Conservation (phyloP, 2,797 vertebrate species). For the Siniperca scherzeri region DNA sequence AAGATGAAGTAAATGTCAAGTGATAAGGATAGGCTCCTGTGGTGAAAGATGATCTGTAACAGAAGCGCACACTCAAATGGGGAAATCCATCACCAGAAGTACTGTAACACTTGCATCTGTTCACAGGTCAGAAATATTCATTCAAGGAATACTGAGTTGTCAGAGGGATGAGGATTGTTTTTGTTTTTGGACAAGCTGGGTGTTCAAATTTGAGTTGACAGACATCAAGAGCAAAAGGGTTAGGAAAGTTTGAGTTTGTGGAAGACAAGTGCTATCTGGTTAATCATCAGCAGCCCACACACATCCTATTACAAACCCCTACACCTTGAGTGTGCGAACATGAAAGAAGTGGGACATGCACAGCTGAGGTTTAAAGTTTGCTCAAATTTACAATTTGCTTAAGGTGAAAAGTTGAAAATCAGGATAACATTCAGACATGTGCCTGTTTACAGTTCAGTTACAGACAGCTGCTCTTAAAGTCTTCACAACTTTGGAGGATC, state of each 20-base stretch:
- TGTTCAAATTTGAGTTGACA: slow-evolving; percentile 24
- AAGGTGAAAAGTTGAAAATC: neutral
- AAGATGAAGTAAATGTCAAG: slow-evolving; percentile 54
- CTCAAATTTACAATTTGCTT: neutral
- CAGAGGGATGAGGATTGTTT: neutral
- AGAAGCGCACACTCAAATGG: slow-evolving; percentile 46
- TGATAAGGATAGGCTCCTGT: slow-evolving; percentile 43
- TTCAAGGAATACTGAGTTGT: neutral
- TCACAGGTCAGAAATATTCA: neutral
- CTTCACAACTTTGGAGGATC: neutral
- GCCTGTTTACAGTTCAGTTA: neutral
- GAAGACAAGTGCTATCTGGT: slow-evolving; percentile 18
- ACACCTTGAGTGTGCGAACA: neutral
- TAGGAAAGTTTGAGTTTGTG: slow-evolving; percentile 44
- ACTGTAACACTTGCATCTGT: too few relatives aligned
- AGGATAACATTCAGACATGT: neutral
- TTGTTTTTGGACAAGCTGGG: slow-evolving; percentile 3
- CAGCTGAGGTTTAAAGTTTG: neutral
- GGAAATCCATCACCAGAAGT: slow-evolving; percentile 51
- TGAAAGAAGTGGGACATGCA: neutral
- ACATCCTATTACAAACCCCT: slow-evolving; percentile 43
- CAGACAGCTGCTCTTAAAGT: neutral
- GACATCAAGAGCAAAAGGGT: slow-evolving; percentile 2
- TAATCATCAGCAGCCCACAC: slow-evolving; percentile 53
- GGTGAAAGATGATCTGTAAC: slow-evolving; percentile 56